Conservation (phyloP, 2,797 vertebrate species). For the Microctenopoma lineatum region DNA sequence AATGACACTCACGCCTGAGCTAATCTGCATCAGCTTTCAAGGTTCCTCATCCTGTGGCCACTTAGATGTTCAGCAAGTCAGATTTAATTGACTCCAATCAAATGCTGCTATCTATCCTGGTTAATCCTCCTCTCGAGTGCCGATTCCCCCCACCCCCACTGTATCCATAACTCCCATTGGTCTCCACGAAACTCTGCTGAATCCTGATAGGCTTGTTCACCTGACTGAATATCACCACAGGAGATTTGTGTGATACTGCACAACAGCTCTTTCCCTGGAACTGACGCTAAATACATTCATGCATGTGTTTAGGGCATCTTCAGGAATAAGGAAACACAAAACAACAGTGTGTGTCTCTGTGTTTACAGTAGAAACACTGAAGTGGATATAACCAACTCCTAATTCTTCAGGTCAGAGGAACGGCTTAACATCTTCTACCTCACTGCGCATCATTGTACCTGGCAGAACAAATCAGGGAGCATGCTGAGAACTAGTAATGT, state of each 20-base stretch:
- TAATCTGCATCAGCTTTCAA: slow-evolving; percentile 17
- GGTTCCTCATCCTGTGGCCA: slow-evolving; percentile 25
- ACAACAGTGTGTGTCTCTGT: not conserved
- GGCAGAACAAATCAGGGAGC: slow-evolving; percentile 55
- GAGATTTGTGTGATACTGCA: slow-evolving; percentile 36
- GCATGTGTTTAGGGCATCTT: slow-evolving; percentile 20
- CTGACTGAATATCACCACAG: slow-evolving; percentile 46
- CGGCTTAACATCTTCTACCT: slow-evolving; percentile 54
- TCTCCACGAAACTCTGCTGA: slow-evolving; percentile 35
- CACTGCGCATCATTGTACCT: slow-evolving; percentile 57
- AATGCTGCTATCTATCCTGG: slow-evolving; percentile 52
- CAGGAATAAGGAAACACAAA: slow-evolving; percentile 17
- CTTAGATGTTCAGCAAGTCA: slow-evolving; percentile 16
- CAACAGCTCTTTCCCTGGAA: slow-evolving; percentile 29
- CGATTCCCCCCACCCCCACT: slow-evolving; percentile 46
- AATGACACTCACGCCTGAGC: slow-evolving; percentile 16
- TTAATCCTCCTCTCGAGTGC: slow-evolving; percentile 50
- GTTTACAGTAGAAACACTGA: slow-evolving; percentile 15
- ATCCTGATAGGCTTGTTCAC: slow-evolving; percentile 44
- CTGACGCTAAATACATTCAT: slow-evolving; percentile 33
- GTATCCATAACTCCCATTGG: slow-evolving; percentile 46
- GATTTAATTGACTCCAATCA: slow-evolving; percentile 56
- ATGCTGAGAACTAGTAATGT: slow-evolving; percentile 30
- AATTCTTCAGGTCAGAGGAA: slow-evolving; percentile 53
- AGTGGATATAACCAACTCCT: slow-evolving; percentile 43